Base-by-base conservation (phyloP, 2,888 invertebrate genomes). In the Idaea aversata region DNA sequence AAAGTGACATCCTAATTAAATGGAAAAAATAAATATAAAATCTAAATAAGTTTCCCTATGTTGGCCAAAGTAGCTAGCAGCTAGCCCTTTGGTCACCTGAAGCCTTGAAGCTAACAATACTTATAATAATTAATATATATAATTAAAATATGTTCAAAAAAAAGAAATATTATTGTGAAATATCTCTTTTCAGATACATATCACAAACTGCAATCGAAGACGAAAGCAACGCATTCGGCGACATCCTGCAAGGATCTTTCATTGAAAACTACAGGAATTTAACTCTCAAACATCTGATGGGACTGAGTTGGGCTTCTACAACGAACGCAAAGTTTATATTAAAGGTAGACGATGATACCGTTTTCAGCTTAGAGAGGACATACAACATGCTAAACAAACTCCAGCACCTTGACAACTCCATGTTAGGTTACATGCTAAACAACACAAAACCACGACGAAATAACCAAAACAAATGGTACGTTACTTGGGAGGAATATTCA, bases 241-340 rank as follows among this genome's bases (percentile, higher is more conserved):
- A 97, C 76, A 90, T 97, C 25, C 81, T 97, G 13, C 97, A 97
- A 88, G 97, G 97, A 5, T 95, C 95, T 75, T 97, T 97, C 79
- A 67, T 90, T 1, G 97, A 97, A 87, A 95, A 95, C 61, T 97
- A 97, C 77, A 93, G 94, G 76, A 97, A 97, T 85, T 86, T 97
- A n/a, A 97, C 97, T 4, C 95, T 95, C 75, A 97, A 97, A 85
- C 97, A 97, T 78, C 83, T 96, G 0, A 97, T 97, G 97, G 97
- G 97, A 0, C 83, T 97, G 57, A 94, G 94, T 74, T 97, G 97
- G 97, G 95, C 94, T 0, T 88, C 93, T 0, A 87, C 87, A n/a
- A 88, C 92, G 75, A 97, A 97, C 13, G 93, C 95, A 1, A 92
- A 94, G 67, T 96, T 94, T 75, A 91, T 97, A 36, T 92, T 97